Evolutionary conservation across 2,888 invertebrate species (phyloP).

Genomic region (Thymelicus sylvestris): DNA sequence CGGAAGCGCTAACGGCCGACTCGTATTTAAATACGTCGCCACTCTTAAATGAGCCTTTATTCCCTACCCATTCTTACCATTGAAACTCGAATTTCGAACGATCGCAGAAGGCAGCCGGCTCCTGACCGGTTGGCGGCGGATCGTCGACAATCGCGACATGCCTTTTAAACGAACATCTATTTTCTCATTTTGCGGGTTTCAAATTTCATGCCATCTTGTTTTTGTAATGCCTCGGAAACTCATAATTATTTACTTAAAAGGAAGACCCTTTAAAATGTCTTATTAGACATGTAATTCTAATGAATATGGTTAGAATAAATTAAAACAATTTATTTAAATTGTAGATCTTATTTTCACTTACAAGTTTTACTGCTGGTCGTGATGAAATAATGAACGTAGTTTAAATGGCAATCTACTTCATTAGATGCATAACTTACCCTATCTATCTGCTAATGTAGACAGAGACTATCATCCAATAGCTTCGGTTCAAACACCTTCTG

Average conservation of each 20-base stretch:
- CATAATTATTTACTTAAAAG: not conserved
- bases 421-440: not conserved
- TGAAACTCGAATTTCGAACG: constrained; percentile 13
- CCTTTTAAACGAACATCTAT: constrained; percentile 30
- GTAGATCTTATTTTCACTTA: not conserved
- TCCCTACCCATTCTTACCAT: constrained; percentile 41
- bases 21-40: constrained; percentile 67
- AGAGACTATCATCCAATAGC: not conserved
- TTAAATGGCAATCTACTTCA: not conserved
- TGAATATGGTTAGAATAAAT: not conserved
- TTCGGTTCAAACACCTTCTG: not conserved
- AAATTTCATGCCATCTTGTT: constrained; percentile 28
- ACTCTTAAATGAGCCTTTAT: constrained; percentile 46
- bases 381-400: not conserved
- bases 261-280: not conserved
- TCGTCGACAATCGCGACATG: constrained; percentile 36
- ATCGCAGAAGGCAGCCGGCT: constrained; percentile 19
- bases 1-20: constrained; percentile 78
- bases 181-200: constrained; percentile 19
- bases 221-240: not conserved
- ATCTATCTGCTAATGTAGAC: not conserved
- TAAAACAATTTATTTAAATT: too few relatives aligned
- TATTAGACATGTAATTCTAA: not conserved
- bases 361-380: not conserved
- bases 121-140: constrained; percentile 19